Percentiles rank a stretch among this genome's conserved stretches.
Evolutionary conservation across 2,888 invertebrate genomes (phyloP).

Genomic region (Lordiphosa andalusiaca): DNA sequence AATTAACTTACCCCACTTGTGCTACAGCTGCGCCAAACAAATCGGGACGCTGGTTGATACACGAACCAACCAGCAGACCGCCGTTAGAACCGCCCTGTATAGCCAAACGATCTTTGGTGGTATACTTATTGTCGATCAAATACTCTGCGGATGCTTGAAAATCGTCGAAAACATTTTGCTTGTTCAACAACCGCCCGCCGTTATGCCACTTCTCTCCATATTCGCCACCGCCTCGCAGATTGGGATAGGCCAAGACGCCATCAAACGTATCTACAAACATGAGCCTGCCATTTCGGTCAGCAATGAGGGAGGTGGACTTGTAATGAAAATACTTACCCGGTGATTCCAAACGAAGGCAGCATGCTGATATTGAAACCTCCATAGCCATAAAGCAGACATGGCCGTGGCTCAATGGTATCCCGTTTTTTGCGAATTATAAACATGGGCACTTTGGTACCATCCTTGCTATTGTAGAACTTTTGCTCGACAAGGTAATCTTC

Average conservation of each 20-base stretch:
- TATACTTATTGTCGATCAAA: slow-evolving; percentile 90
- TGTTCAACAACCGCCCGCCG: slow-evolving; percentile 92
- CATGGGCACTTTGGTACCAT: slow-evolving; percentile 97
- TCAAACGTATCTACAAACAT: slow-evolving; percentile 94
- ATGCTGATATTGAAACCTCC: slow-evolving; percentile 98
- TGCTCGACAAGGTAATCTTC: slow-evolving; percentile 91
- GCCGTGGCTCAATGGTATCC: slow-evolving; percentile 81
- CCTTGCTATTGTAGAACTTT: slow-evolving; percentile 95
- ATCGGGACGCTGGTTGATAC: slow-evolving; percentile 96
- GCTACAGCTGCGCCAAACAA: slow-evolving; percentile 95
- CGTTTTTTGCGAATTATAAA: slow-evolving; percentile 90
- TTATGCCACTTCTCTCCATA: slow-evolving; percentile 99
- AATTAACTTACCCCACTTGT: slow-evolving; percentile 90
- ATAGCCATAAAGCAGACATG: slow-evolving; percentile 96
- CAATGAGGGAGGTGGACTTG: background rate
- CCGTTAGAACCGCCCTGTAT: slow-evolving; percentile 99
- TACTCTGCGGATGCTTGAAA: slow-evolving; percentile 96
- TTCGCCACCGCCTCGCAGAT: slow-evolving; percentile 98
- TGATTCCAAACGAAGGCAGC: slow-evolving; percentile 93
- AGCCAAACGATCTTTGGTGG: slow-evolving; percentile 86
- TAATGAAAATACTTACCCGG: slow-evolving; percentile 80
- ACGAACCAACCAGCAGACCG: slow-evolving; percentile 96
- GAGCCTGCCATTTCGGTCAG: slow-evolving; percentile 75
- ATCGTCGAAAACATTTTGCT: slow-evolving; percentile 98
- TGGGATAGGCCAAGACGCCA: slow-evolving; percentile 94